Evolutionary conservation across 2,797 vertebrate species (phyloP).

Genomic region (Bovichtus variegatus): DNA sequence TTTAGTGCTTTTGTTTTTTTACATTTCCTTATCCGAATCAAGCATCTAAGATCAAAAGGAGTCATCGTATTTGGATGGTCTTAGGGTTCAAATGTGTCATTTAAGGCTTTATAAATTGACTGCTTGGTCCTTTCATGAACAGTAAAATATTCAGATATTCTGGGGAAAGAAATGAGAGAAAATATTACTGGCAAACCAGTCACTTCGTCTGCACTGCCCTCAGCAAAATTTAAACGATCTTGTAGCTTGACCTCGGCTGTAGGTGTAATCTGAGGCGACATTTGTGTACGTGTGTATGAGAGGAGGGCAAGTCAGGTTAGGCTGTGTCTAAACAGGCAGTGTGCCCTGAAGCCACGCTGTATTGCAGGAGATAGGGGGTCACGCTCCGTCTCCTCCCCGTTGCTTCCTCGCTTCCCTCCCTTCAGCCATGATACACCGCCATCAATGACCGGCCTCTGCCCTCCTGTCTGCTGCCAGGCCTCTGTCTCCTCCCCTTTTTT

Average conservation of each 20-base stretch:
- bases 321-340: constrained; percentile 60
- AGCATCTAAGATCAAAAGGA: neutral
- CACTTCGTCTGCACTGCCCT: neutral
- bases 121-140: neutral
- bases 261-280: constrained; percentile 33
- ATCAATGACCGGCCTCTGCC: constrained; percentile 22
- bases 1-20: neutral
- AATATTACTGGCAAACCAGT: neutral
- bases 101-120: neutral
- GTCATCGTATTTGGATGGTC: too few species aligned
- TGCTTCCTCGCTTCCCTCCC: constrained; percentile 36
- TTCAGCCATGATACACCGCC: constrained; percentile 24
- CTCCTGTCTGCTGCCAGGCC: constrained; percentile 4
- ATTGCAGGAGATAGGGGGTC: constrained; percentile 48
- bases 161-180: neutral
- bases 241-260: constrained; percentile 22
- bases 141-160: neutral
- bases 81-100: neutral
- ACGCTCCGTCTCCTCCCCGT: constrained; percentile 29
- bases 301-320: constrained; percentile 45
- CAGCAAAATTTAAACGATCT: constrained; percentile 26
- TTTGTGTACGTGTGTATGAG: neutral
- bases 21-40: neutral
- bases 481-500: constrained; percentile 11
- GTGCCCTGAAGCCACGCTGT: constrained; percentile 48